Evolutionary conservation across 2,797 vertebrate species (phyloP).

Genomic region (Denticeps clupeoides): DNA sequence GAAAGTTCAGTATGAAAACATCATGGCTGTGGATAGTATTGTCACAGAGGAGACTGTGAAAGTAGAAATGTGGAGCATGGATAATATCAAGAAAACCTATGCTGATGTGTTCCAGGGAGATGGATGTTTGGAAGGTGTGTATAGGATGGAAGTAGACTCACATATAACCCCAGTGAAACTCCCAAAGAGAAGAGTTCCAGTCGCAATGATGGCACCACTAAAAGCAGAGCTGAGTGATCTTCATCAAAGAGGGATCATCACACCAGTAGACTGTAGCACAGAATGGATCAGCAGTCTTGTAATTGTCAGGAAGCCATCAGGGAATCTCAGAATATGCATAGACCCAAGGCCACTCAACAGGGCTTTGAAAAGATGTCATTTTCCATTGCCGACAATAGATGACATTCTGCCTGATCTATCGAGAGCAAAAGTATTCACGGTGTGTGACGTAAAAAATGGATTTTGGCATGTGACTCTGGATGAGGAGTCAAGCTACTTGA

Average conservation of each 20-base stretch:
- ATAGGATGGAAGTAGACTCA: conserved; percentile 6
- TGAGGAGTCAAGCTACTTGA: conserved; percentile 13
- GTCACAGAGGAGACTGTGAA: background rate
- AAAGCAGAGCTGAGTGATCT: conserved; percentile 7
- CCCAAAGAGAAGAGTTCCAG: conserved; percentile 8
- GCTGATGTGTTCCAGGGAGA: conserved; percentile 8
- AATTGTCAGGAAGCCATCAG: background rate
- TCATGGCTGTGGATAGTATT: conserved; percentile 9
- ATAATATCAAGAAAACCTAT: background rate
- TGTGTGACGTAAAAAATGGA: conserved; percentile 24
- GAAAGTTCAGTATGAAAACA: conserved; percentile 11
- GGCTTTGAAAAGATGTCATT: conserved; percentile 8
- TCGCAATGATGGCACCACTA: conserved; percentile 10
- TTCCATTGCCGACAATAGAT: conserved; percentile 7
- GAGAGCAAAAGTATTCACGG: conserved; percentile 19
- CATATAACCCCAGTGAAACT: conserved; percentile 3
- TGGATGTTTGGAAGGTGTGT: conserved; percentile 6
- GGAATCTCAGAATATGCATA: background rate
- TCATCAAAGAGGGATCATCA: background rate
- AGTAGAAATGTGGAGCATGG: background rate
- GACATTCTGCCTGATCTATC: conserved; percentile 8
- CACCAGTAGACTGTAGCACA: background rate
- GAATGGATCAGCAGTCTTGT: conserved; percentile 9
- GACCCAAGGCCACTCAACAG: background rate
- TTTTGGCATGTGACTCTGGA: conserved; percentile 16